Percentiles rank a stretch among this genome's conserved stretches.
phyloP scores from a whole-genome alignment of 2,888 invertebrate species.

The Osmoderma eremita region DNA sequence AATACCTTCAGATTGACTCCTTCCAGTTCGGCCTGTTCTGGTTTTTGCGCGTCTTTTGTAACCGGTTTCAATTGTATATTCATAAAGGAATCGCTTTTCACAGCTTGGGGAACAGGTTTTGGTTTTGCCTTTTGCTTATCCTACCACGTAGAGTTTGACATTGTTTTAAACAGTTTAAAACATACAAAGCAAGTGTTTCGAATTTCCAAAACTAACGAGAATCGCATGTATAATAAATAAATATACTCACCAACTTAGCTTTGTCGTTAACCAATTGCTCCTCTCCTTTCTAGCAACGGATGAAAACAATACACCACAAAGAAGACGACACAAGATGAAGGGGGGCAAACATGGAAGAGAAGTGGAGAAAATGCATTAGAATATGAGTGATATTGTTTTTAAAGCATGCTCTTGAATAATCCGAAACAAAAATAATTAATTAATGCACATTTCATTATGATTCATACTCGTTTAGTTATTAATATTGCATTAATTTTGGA shows the following conservation, averaged over 20 bases:
- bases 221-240: not conserved
- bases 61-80: conserved; percentile 72
- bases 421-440: conserved; percentile 7
- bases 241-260: conserved; percentile 50
- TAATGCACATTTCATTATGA: conserved; percentile 1
- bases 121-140: conserved; percentile 59
- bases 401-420: not conserved
- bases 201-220: conserved; percentile 14
- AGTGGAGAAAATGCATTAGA: conserved; percentile 38
- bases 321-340: conserved; percentile 20
- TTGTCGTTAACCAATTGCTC: conserved; percentile 49
- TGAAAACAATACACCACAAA: conserved; percentile 19
- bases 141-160: conserved; percentile 52
- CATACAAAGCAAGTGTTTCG: not conserved
- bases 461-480: conserved; percentile 8
- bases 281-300: conserved; percentile 46
- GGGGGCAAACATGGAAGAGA: conserved; percentile 42
- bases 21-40: conserved; percentile 54
- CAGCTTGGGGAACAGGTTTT: conserved; percentile 59
- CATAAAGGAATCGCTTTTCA: conserved; percentile 68
- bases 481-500: conserved; percentile 17
- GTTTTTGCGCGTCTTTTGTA: conserved; percentile 61
- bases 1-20: conserved; percentile 62
- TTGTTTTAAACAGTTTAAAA: conserved; percentile 17
- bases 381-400: not conserved